Base-by-base conservation (phyloP, 2,113 vertebrate species). In the Forbesichthys papilliferus region DNA sequence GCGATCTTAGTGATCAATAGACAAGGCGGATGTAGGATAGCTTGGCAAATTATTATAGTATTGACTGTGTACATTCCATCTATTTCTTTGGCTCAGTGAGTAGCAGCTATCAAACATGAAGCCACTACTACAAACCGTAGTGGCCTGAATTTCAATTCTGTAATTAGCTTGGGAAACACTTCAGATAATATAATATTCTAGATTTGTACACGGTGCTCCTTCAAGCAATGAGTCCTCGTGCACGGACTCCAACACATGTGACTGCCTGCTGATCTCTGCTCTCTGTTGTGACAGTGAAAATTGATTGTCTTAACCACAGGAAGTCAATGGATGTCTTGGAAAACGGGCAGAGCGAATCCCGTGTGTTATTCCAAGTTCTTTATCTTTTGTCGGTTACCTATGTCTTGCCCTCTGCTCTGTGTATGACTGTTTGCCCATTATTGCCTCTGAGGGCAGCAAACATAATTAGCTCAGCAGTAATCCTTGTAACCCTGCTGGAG, bases 201-300 rank as follows among this genome's bases (percentile, higher is more conserved):
- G 27, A 27, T 27, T 2, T 27, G 2, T 27, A 33, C 53, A 1
- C 18, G 1, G 11, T 12, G 10, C 51, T 52, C 42, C 53, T 48
- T 42, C 27, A 20, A 34, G 18, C 36, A 62, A 52, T 69, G 59
- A 64, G 20, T 51, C 73, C 62, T 77, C 73, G 78, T 81, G 77
- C 66, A 54, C 66, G 49, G 64, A 62, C 82, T 16, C 84, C 79
- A 12, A 81, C 69, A 63, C 48, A 61, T 56, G 49, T 54, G 55
- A 78, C 73, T 75, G 68, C 56, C 49, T 60, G 58, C 70, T 71
- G 69, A 63, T 76, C 66, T 16, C 16, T 16, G 53, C 61, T 27
- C 65, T 55, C 47, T 64, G n/a, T 63, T 18, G 54, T 52, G 34
- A 48, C 34, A 33, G 54, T 12, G 65, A 60, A 60, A 67, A 78